Percentiles rank a stretch among this genome's conserved stretches.
Evolutionary conservation across 2,888 invertebrate species (phyloP).

Genomic region (Cheilosia impressa): DNA sequence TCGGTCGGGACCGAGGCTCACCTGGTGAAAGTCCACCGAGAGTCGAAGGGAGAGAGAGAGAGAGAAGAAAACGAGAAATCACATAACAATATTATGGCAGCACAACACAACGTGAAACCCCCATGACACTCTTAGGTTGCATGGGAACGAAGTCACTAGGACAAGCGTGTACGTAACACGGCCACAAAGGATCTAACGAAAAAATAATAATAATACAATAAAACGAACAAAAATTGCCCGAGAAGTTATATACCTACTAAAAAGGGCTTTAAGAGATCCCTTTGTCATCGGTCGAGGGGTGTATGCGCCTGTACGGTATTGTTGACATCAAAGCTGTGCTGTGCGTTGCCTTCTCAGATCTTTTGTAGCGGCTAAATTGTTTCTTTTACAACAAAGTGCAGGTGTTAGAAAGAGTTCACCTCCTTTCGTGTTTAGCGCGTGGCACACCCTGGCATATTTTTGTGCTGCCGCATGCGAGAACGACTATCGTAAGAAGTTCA

Average conservation of each 20-base stretch:
- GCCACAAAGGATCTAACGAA: conserved; percentile 29
- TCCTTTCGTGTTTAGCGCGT: background rate
- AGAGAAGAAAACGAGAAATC: conserved; percentile 7
- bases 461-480: background rate
- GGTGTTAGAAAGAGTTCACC: conserved; percentile 41
- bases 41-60: background rate
- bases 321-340: conserved; percentile 14
- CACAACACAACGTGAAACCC: conserved; percentile 36
- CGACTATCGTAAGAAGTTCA: conserved; percentile 17
- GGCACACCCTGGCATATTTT: conserved; percentile 25
- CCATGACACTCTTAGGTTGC: conserved; percentile 42
- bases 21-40: conserved; percentile 24
- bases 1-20: conserved; percentile 16
- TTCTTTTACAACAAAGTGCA: conserved; percentile 48
- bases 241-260: conserved; percentile 13
- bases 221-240: conserved; percentile 15
- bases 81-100: conserved; percentile 39
- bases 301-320: background rate
- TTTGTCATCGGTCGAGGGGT: conserved; percentile 21
- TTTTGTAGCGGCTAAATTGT: conserved; percentile 50
- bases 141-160: conserved; percentile 42
- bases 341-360: background rate
- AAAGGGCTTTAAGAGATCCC: conserved; percentile 17
- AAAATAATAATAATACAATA: conserved; percentile 42
- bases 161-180: conserved; percentile 12